phyloP scores from a whole-genome alignment of 1,140 invertebrate genomes.

The Patella vulgata region DNA sequence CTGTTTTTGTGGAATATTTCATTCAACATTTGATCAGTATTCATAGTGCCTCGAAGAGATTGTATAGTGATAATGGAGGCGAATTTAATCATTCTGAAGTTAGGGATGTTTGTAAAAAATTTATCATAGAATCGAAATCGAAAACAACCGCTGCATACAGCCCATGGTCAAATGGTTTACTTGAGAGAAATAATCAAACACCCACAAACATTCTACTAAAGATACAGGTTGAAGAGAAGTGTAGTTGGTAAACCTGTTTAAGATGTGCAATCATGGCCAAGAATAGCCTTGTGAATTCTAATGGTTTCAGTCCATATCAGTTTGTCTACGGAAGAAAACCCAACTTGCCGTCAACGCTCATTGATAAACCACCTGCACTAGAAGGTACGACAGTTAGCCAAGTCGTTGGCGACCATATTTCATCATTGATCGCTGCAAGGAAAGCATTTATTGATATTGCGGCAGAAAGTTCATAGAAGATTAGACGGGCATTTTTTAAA shows the following conservation, averaged over 20 bases:
- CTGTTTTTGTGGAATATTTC: no score
- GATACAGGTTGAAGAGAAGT: conserved; percentile 22
- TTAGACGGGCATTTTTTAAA: conserved; percentile 22
- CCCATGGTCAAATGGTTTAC: no score
- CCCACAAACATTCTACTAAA: conserved; percentile 24
- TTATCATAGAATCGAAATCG: no score
- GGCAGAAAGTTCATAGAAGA: conserved; percentile 31
- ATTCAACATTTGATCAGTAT: no score
- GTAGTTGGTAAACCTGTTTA: conserved; percentile 4
- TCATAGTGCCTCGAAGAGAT: no score
- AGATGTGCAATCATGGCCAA: neutral
- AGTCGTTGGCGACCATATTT: conserved; percentile 4
- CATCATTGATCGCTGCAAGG: conserved; percentile 15
- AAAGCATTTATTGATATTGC: conserved; percentile 25
- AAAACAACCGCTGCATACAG: no score
- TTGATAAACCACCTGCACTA: conserved; percentile 20
- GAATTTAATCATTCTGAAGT: no score
- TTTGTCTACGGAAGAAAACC: conserved; percentile 21
- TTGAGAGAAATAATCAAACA: conserved; percentile 26
- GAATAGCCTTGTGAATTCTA: conserved; percentile 1
- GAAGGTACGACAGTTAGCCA: conserved; percentile 16
- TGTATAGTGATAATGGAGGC: no score
- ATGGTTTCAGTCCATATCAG: conserved; percentile 21
- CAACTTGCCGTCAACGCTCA: conserved; percentile 23
- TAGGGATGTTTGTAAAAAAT: no score